These are phyloP conservation scores for Gadopsis marmoratus DNA, from an alignment of 2,797 vertebrate species.

Conservation along the genomic window DNA sequence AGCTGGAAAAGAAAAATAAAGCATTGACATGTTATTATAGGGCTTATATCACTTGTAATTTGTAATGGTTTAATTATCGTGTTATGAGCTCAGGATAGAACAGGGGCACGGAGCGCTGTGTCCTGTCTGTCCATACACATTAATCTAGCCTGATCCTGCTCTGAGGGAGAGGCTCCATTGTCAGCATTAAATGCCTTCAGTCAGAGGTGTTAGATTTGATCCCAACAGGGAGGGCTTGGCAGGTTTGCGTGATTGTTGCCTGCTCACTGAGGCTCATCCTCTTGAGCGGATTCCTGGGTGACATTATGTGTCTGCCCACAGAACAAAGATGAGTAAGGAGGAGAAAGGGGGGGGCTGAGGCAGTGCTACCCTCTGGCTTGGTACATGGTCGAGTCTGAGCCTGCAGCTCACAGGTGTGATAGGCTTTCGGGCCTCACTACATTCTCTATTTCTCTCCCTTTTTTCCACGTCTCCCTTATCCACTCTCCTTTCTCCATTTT, in stretches of 20 bases:
- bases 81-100: conserved; percentile 67
- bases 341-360: conserved; percentile 57
- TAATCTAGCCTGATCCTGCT: conserved; percentile 74
- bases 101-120: conserved; percentile 45
- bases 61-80: conserved; percentile 82
- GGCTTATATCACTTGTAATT: conserved; percentile 72
- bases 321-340: conserved; percentile 81
- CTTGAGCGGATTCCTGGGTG: conserved; percentile 84
- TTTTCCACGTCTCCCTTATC: conserved; percentile 29
- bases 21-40: conserved; percentile 66
- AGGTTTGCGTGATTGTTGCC: conserved; percentile 83
- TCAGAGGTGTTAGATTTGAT: conserved; percentile 79
- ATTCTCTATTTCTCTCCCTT: conserved; percentile 42
- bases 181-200: conserved; percentile 80
- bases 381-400: conserved; percentile 83
- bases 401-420: conserved; percentile 86
- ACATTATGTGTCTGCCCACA: conserved; percentile 79
- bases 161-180: conserved; percentile 79
- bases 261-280: conserved; percentile 85
- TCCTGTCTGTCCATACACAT: conserved; percentile 70
- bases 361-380: conserved; percentile 82
- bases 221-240: conserved; percentile 77
- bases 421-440: conserved; percentile 66
- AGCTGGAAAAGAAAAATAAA: conserved; percentile 41
- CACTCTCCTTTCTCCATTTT: conserved; percentile 34